These are phyloP conservation scores for Illadopsis cleaveri DNA, from an alignment of 2,113 vertebrate genomes.

Conservation along the genomic window DNA sequence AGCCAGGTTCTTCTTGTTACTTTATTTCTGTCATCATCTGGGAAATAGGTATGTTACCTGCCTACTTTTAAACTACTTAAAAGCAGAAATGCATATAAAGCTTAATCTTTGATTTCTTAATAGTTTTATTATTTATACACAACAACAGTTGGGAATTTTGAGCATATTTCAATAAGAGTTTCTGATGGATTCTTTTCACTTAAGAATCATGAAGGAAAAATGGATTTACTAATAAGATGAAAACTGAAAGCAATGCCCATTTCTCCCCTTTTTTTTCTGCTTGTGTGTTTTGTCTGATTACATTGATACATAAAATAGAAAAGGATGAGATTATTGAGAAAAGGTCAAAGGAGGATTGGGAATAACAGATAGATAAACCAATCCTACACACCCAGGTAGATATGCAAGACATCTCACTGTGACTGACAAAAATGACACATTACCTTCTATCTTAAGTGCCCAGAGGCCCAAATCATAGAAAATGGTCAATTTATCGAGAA, in stretches of 20 bases:
- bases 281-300: neutral
- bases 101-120: neutral
- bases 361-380: neutral
- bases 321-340: neutral
- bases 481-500: neutral
- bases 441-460: neutral
- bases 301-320: neutral
- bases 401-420: neutral
- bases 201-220: neutral
- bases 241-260: neutral
- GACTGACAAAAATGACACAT: neutral
- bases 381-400: neutral
- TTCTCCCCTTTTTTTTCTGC: neutral
- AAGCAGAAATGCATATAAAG: neutral
- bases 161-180: neutral
- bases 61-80: neutral
- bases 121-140: neutral
- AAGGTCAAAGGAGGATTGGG: neutral
- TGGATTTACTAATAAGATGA: neutral
- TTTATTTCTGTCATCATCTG: neutral
- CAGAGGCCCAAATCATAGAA: neutral
- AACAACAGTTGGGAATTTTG: neutral
- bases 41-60: neutral
- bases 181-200: neutral
- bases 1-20: neutral